Conservation (phyloP, 2,888 invertebrate species). For the Cryptus viduatorius region DNA sequence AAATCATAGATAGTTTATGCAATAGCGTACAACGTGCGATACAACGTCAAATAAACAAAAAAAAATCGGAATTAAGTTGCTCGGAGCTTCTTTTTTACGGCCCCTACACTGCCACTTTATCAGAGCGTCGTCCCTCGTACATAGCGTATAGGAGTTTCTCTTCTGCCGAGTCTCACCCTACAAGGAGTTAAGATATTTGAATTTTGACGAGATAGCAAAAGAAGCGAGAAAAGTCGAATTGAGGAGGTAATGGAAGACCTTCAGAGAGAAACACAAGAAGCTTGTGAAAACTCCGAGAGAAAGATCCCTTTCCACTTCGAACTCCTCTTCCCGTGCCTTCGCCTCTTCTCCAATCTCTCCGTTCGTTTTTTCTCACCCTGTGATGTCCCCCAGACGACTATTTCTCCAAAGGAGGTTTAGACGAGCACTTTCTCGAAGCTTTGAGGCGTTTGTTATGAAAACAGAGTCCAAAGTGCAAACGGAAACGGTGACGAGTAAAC, state of each 20-base stretch:
- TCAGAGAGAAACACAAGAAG: constrained; percentile 37
- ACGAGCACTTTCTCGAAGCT: constrained; percentile 54
- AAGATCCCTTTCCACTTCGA: constrained; percentile 35
- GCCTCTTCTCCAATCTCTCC: not conserved
- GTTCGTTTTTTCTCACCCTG: constrained; percentile 3
- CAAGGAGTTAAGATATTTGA: constrained; percentile 49
- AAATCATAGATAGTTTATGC: too few relatives aligned
- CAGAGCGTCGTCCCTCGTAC: not conserved
- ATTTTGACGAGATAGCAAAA: constrained; percentile 61
- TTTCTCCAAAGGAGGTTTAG: constrained; percentile 49
- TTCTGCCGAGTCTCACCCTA: constrained; percentile 1
- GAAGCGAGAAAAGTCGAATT: constrained; percentile 54
- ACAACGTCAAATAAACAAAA: not conserved
- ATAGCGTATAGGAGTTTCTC: not conserved
- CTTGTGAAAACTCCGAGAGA: constrained; percentile 17
- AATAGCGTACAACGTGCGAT: too few relatives aligned
- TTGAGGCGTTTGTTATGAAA: constrained; percentile 64
- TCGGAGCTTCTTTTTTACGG: constrained; percentile 23
- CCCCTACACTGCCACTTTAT: constrained; percentile 6
- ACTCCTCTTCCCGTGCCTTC: not conserved
- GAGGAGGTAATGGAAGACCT: constrained; percentile 54
- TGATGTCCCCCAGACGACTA: constrained; percentile 38
- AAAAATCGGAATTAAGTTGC: constrained; percentile 32
- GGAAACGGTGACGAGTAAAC: constrained; percentile 39
- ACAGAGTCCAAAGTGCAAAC: constrained; percentile 52